These are phyloP conservation scores for Aeoliscus strigatus DNA, from an alignment of 2,797 vertebrate genomes.

Conservation along the genomic window DNA sequence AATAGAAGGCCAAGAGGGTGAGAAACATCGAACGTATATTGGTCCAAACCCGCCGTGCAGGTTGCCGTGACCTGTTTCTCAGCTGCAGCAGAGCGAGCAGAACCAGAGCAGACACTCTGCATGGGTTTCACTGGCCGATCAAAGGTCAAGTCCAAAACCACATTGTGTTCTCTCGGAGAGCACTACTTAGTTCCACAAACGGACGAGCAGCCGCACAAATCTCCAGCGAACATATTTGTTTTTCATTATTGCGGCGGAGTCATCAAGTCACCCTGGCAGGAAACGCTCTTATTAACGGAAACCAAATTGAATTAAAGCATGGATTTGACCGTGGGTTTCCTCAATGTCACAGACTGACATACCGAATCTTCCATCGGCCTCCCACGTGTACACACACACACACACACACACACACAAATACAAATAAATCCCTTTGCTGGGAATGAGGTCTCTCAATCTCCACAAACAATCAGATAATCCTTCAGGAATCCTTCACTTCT, in stretches of 20 bases:
- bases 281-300: constrained; percentile 72
- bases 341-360: constrained; percentile 69
- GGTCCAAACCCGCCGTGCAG: too few relatives aligned
- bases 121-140: constrained; percentile 26
- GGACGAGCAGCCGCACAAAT: constrained; percentile 23
- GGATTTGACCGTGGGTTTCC: constrained; percentile 70
- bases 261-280: constrained; percentile 47
- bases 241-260: constrained; percentile 57
- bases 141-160: constrained; percentile 34
- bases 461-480: constrained; percentile 76
- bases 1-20: too few relatives aligned
- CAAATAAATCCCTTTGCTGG: constrained; percentile 68
- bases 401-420: constrained; percentile 28
- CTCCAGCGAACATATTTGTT: constrained; percentile 54
- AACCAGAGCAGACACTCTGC: constrained; percentile 18
- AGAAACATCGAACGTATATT: too few relatives aligned
- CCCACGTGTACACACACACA: constrained; percentile 27
- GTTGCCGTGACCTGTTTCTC: too few relatives aligned
- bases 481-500: constrained; percentile 68
- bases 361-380: constrained; percentile 54
- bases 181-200: constrained; percentile 45
- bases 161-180: constrained; percentile 18
- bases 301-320: constrained; percentile 72
- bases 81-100: constrained; percentile 22
- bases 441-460: constrained; percentile 72